These are phyloP conservation scores for Hypolimnas misippus DNA, from an alignment of 2,888 invertebrate species.

Conservation along the genomic window DNA sequence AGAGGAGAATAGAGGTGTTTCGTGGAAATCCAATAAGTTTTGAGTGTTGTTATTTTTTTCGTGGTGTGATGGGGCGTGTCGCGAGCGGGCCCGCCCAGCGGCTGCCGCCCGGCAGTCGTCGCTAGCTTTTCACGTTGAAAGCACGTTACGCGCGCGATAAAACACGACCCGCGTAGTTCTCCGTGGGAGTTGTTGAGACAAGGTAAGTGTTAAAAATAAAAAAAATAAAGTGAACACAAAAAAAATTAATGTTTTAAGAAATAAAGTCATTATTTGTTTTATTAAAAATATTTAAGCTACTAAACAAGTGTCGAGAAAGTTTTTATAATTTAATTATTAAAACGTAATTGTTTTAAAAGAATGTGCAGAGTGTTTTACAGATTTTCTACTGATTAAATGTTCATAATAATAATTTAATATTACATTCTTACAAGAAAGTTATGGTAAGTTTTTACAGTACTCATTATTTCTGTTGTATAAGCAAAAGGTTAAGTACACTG, in stretches of 20 bases:
- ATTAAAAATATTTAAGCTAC: not conserved
- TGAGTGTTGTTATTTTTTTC: conserved; percentile 39
- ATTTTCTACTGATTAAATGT: no score
- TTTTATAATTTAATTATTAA: no score
- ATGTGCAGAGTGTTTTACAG: no score
- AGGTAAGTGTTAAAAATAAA: conserved; percentile 36
- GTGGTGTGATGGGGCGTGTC: conserved; percentile 66
- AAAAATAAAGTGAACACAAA: not conserved
- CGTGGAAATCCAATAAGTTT: conserved; percentile 38
- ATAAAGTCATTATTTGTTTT: no score
- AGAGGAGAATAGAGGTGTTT: conserved; percentile 32
- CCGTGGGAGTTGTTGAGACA: conserved; percentile 20
- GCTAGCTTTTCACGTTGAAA: conserved; percentile 47
- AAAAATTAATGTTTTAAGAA: not conserved
- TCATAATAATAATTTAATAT: no score
- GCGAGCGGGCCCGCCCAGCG: conserved; percentile 65
- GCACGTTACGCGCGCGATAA: conserved; percentile 43
- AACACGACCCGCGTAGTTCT: conserved; percentile 32
- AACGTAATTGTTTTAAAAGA: no score
- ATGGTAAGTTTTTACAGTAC: no score
- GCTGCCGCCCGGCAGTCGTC: conserved; percentile 56
- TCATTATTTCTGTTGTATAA: no score
- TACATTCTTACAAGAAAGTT: no score
- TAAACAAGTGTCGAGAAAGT: no score
- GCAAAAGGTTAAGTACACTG: no score